Evolutionary conservation across 2,113 vertebrate genomes (phyloP).

Genomic region (Seriola aureovittata): DNA sequence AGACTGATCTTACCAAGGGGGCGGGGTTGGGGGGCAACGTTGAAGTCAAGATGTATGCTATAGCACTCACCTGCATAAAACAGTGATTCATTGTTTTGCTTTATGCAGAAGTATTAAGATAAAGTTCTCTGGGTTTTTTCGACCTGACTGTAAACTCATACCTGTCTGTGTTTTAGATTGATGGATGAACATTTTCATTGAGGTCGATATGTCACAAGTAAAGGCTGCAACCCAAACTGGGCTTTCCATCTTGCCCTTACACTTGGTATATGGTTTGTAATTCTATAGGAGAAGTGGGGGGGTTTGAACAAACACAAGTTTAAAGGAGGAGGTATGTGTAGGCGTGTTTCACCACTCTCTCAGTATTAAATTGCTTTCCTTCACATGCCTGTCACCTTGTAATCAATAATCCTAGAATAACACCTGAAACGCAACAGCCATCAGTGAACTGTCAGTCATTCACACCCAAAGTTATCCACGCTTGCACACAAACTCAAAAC

Average conservation of each 20-base stretch:
- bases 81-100: conserved; percentile 25
- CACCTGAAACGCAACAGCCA: conserved; percentile 58
- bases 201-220: conserved; percentile 59
- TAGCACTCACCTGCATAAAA: conserved; percentile 1
- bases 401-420: conserved; percentile 77
- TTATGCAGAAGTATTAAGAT: background rate
- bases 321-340: conserved; percentile 53
- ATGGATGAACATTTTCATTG: conserved; percentile 74
- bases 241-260: conserved; percentile 53
- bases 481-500: conserved; percentile 27
- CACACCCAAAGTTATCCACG: conserved; percentile 37
- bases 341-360: conserved; percentile 66
- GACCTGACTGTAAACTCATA: conserved; percentile 50
- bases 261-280: conserved; percentile 71
- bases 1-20: background rate
- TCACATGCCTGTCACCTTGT: conserved; percentile 69
- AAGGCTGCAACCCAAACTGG: conserved; percentile 67
- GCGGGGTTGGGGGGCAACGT: background rate
- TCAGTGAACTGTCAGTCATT: conserved; percentile 59
- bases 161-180: conserved; percentile 57
- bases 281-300: conserved; percentile 65
- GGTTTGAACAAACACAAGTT: conserved; percentile 72
- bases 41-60: conserved; percentile 8
- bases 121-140: background rate
- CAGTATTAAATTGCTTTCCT: conserved; percentile 73